Conservation (phyloP, 1,140 invertebrate species). For the Octopus bimaculoides region DNA sequence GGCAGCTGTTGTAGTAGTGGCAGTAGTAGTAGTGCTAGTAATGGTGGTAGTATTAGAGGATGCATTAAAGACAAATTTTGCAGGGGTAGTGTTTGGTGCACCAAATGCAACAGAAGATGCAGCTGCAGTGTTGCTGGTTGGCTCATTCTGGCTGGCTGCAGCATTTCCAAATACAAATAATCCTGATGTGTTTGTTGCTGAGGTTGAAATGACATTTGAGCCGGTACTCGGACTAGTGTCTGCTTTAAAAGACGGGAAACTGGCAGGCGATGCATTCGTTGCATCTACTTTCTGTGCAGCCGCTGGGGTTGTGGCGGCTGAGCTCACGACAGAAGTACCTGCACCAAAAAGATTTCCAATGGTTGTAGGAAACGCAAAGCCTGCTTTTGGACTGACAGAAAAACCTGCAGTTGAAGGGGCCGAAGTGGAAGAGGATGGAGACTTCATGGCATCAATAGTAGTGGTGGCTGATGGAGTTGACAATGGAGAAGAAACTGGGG, state of each 20-base stretch:
- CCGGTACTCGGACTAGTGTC: neutral
- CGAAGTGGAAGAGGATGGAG: neutral
- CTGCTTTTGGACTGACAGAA: no score
- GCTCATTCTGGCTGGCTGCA: neutral
- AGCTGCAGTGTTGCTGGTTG: neutral
- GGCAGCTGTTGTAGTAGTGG: neutral
- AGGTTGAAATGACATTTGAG: neutral
- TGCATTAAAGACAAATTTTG: neutral
- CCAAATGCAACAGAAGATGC: constrained; percentile 10
- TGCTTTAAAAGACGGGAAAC: no score
- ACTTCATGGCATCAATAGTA: constrained; percentile 3
- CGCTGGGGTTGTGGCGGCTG: constrained; percentile 8
- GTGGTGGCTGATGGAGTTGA: neutral
- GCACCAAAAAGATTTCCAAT: neutral
- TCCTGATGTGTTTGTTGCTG: neutral
- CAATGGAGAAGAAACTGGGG: neutral
- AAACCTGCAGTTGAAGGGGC: no score
- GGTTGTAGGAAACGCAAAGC: neutral
- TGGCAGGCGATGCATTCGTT: neutral
- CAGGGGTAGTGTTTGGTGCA: neutral
- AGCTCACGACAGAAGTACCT: neutral
- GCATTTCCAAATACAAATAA: neutral
- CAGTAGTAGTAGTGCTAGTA: neutral
- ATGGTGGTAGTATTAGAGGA: neutral
- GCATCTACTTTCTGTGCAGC: neutral